Conservation (phyloP, 2,888 invertebrate genomes). For the Drosophila testacea region DNA sequence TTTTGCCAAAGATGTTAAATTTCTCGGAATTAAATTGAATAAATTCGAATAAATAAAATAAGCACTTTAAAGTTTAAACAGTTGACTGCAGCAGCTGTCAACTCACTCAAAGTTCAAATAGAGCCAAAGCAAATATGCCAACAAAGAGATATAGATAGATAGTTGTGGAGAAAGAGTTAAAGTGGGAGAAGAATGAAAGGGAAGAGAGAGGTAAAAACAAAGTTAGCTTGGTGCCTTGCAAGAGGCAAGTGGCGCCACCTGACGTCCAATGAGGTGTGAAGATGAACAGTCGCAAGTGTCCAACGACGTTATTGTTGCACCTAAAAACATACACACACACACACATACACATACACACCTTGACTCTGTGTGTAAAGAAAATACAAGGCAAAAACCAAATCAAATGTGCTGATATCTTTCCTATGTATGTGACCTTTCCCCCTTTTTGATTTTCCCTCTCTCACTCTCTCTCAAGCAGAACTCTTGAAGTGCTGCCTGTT, state of each 20-base stretch:
- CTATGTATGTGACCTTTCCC: slow-evolving; percentile 42
- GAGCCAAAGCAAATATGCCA: slow-evolving; percentile 53
- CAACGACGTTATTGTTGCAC: slow-evolving; percentile 64
- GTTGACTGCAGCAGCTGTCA: slow-evolving; percentile 44
- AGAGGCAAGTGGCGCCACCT: slow-evolving; percentile 65
- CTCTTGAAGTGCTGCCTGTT: slow-evolving; percentile 46
- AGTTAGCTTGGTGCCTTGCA: slow-evolving; percentile 37
- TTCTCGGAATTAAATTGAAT: slow-evolving; percentile 10
- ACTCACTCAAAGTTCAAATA: slow-evolving; percentile 27
- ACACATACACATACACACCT: slow-evolving; percentile 19
- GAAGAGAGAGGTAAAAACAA: slow-evolving; percentile 27
- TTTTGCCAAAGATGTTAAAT: slow-evolving; percentile 17
- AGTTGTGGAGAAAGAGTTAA: slow-evolving; percentile 9
- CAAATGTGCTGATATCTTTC: slow-evolving; percentile 64
- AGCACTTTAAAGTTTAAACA: slow-evolving; percentile 32
- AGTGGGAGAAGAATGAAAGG: too few species aligned
- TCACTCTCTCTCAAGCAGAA: not conserved
- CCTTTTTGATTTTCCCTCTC: slow-evolving; percentile 22
- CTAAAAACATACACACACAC: slow-evolving; percentile 24
- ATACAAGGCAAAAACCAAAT: slow-evolving; percentile 74
- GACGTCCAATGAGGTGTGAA: slow-evolving; percentile 77
- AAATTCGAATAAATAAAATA: slow-evolving; percentile 40
- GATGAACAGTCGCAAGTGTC: slow-evolving; percentile 80
- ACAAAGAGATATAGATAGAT: slow-evolving; percentile 48
- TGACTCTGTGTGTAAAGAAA: slow-evolving; percentile 55